Base-by-base conservation (phyloP, 2,113 vertebrate genomes). In the Rana temporaria region DNA sequence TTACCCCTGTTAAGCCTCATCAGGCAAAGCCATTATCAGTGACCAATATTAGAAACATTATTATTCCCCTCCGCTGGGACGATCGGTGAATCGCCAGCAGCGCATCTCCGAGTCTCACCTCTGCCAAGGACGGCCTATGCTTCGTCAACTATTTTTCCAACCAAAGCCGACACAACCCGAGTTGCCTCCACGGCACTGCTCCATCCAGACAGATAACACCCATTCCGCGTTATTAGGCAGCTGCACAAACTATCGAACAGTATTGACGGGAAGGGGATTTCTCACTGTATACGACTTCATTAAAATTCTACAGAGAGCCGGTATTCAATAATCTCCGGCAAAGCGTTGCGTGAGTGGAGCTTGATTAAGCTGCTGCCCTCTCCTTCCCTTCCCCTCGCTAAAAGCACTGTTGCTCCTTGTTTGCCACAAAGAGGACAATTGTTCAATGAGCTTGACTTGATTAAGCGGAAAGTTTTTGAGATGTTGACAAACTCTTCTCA, bases 311-410 rank as follows among this genome's bases (percentile, higher is more conserved):
- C 91, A 90, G 92, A 93, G 93, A 89, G 93, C 91, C 89, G 93
- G 93, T 96, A 96, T 95, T 95, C 95, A 96, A 95, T 96, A 96
- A 95, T 94, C 93, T 93, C 91, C 89, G 91, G 90, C 90, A 90
- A 93, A 94, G 90, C 87, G 89, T 90, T 93, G 91, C 90, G 89
- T 95, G 92, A 95, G 88, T 90, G 90, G 86, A 48, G 90, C 89
- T 90, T 95, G 93, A 96, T 96, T 94, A 94, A 90, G 90, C 93
- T 92, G 94, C 95, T 95, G 93, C 91, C 93, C 87, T 91, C 90
- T 92, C 90, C 92, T 93, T 92, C 89, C 87, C 90, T 90, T 93
- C 90, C 88, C 94, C 90, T 90, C 89, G 90, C 91, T 93, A 89
- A 92, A 92, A 94, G 91, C 90, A 17, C 92, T 91, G 92, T 92